Evolutionary conservation across 1,140 invertebrate genomes (phyloP).

Genomic region (Drosophila ercepeae): DNA sequence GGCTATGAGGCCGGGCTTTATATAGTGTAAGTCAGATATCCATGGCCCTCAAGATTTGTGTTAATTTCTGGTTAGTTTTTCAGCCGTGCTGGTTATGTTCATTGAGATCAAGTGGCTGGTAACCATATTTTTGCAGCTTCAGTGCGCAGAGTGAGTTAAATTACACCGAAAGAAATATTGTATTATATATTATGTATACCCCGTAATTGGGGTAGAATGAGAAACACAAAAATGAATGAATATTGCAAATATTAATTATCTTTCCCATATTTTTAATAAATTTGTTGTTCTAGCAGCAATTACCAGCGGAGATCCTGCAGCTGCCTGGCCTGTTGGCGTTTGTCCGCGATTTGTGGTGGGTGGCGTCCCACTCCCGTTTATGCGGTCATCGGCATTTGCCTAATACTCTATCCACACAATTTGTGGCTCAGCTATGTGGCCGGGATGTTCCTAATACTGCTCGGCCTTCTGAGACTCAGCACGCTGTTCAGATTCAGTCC

Average conservation of each 20-base stretch:
- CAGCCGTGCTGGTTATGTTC: slow-evolving; percentile 71
- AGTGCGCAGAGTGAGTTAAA: slow-evolving; percentile 67
- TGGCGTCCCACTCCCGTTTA: slow-evolving; percentile 76
- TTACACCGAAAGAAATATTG: neutral
- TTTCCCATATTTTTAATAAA: too few species aligned
- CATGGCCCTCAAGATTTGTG: neutral
- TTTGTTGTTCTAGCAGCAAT: slow-evolving; percentile 64
- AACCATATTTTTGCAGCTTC: slow-evolving; percentile 74
- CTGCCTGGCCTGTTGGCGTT: slow-evolving; percentile 68
- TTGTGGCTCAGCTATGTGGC: slow-evolving; percentile 82
- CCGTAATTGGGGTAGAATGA: too few species aligned
- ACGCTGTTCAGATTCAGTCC: slow-evolving; percentile 59
- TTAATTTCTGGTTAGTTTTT: slow-evolving; percentile 67
- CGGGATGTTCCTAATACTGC: slow-evolving; percentile 68
- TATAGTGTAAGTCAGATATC: slow-evolving; percentile 68
- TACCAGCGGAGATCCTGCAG: slow-evolving; percentile 41
- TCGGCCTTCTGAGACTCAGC: slow-evolving; percentile 70
- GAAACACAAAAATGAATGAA: too few species aligned
- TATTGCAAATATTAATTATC: too few species aligned
- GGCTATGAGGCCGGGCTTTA: slow-evolving; percentile 75
- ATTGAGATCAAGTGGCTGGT: slow-evolving; percentile 82
- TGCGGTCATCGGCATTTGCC: slow-evolving; percentile 63
- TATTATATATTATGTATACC: neutral
- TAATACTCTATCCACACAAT: slow-evolving; percentile 79
- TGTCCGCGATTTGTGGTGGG: slow-evolving; percentile 51